Base-by-base conservation (phyloP, 1,140 invertebrate species). In the Macrotrachela quadricornifera region DNA sequence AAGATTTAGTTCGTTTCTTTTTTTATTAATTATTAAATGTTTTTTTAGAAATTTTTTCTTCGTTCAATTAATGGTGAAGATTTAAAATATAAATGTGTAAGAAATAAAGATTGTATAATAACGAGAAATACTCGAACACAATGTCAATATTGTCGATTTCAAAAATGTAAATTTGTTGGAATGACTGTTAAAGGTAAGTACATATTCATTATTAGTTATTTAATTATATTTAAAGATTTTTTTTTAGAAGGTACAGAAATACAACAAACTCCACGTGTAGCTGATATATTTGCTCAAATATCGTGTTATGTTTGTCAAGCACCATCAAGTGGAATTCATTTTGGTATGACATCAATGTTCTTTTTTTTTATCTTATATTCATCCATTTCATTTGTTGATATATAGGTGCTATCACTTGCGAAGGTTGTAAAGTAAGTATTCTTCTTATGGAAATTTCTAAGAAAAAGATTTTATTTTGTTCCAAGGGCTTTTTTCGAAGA, bases 141-240 rank as follows among this genome's bases (percentile, higher is more conserved):
- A 45, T 96, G 91, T 76, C 91, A 96, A 75, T 95, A 90, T 73
- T 97, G 92, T 72, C 79, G 92, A 55, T 97, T 94, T 70, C 92
- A 96, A 72, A 97, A 96, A 70, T 97, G 92, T 72, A 84, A 96
- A 56, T 79, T 85, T 66, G 84, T 96, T 74, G 90, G 91, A 65
- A 97, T 99, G 91, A 88, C 92, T 56, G 76, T 95, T 64, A 90
- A 94, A 79, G 84, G 85, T 87, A 9, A 21, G 12, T 14, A 21
- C 42, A 50, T 10, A 50, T 2, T 18, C 18, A 37, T 39, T 49
- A 10, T 18, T 18, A 40, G 18, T 30, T 30, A 2, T 8, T 30
- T 44, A 18, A 15, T 18, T 36, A 6, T 16, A 6, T 16, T 47
- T 1, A 14, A 47, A 47, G 3, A 11, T 2, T 6, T 36, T 6